These are phyloP conservation scores for Stigmatopora argus DNA, from an alignment of 2,113 vertebrate species.

Conservation along the genomic window DNA sequence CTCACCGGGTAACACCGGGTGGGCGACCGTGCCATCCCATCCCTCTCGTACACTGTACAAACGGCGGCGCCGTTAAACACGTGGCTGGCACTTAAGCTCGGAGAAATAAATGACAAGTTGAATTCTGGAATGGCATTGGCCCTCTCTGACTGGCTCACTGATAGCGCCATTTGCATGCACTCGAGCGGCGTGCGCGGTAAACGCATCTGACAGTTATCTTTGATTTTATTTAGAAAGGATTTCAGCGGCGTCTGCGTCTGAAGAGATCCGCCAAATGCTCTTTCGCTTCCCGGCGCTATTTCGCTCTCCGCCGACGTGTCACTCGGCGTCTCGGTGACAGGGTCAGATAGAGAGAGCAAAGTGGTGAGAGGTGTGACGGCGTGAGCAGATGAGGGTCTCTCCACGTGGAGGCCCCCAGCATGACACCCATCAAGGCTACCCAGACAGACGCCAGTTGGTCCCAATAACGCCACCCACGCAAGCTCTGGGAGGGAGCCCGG, in stretches of 20 bases:
- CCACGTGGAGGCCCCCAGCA: constrained; percentile 43
- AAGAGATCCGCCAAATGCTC: constrained; percentile 49
- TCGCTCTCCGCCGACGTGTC: constrained; percentile 41
- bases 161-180: constrained; percentile 57
- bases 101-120: constrained; percentile 50
- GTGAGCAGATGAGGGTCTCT: constrained; percentile 62
- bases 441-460: constrained; percentile 53
- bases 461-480: constrained; percentile 36
- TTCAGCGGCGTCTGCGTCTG: constrained; percentile 43
- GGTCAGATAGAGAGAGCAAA: constrained; percentile 65
- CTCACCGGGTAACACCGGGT: background rate
- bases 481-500: constrained; percentile 32
- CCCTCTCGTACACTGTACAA: background rate
- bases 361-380: constrained; percentile 54
- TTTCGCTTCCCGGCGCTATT: constrained; percentile 20
- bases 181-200: constrained; percentile 47
- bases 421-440: constrained; percentile 48
- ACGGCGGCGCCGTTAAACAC: constrained; percentile 26
- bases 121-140: constrained; percentile 45
- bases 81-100: constrained; percentile 31
- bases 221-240: constrained; percentile 54
- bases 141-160: constrained; percentile 56
- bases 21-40: constrained; percentile 6
- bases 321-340: constrained; percentile 45
- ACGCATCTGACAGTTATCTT: constrained; percentile 59